Percentiles rank a stretch among this genome's conserved stretches.
Evolutionary conservation across 2,113 vertebrate species (phyloP).

Genomic region (Tyrannus savana): DNA sequence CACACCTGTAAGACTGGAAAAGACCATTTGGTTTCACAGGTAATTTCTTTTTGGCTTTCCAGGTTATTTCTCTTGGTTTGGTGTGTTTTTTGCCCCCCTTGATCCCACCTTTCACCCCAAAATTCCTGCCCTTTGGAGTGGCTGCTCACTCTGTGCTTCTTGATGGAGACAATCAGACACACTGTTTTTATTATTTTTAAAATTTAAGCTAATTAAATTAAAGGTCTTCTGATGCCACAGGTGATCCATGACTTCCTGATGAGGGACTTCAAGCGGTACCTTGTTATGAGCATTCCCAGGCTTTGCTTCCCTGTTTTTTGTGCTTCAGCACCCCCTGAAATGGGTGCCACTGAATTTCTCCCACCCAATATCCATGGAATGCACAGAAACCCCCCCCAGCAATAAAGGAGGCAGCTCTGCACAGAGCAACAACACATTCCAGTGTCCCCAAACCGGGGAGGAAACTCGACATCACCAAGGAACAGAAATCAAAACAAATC

Average conservation of each 20-base stretch:
- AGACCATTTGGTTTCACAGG: not conserved
- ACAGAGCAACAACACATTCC: not conserved
- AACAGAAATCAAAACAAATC: not conserved
- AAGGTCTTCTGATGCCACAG: not conserved
- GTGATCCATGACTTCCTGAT: not conserved
- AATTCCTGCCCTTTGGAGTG: not conserved
- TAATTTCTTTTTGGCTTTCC: not conserved
- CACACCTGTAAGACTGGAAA: not conserved
- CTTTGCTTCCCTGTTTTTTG: not conserved
- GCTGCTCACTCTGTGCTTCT: not conserved
- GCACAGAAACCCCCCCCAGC: not conserved
- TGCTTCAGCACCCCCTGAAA: not conserved
- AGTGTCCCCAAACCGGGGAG: accelerated
- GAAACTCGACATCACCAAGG: accelerated
- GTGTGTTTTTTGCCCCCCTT: not conserved
- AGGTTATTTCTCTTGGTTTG: not conserved
- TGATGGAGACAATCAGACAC: not conserved
- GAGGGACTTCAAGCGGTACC: not conserved
- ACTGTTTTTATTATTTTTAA: not conserved
- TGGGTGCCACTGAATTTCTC: not conserved
- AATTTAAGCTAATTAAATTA: not conserved
- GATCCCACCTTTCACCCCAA: not conserved
- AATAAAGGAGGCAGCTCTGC: accelerated
- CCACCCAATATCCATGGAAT: accelerated
- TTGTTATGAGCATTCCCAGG: not conserved